phyloP scores from a whole-genome alignment of 92 coral and sea anemone species.

The Metridium senile region DNA sequence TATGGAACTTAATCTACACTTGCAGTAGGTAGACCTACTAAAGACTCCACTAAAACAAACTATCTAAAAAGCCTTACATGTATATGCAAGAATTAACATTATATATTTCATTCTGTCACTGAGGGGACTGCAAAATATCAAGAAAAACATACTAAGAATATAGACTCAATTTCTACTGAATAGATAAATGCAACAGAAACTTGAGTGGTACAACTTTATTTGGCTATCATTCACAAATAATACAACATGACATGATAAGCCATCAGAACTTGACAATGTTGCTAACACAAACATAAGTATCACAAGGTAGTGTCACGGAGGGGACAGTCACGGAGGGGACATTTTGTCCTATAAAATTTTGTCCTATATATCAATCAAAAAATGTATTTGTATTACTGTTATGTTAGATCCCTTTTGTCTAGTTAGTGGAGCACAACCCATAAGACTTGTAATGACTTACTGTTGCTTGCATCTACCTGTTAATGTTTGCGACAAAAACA shows the following conservation, averaged over 20 bases:
- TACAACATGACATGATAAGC: neutral
- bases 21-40: neutral
- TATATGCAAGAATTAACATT: neutral
- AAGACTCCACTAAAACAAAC: too few species aligned
- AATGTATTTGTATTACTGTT: too few species aligned
- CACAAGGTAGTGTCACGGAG: constrained; percentile 13
- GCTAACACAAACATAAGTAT: neutral
- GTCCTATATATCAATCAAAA: neutral
- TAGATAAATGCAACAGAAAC: neutral
- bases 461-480: too few species aligned
- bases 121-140: constrained; percentile 1
- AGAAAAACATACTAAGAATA: neutral
- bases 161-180: neutral
- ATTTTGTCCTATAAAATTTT: neutral
- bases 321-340: constrained; percentile 22
- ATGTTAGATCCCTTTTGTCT: neutral
- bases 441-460: too few species aligned
- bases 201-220: neutral
- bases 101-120: neutral
- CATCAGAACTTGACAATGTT: neutral
- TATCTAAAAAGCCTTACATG: neutral
- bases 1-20: neutral
- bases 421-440: too few species aligned
- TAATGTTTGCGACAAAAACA: too few species aligned
- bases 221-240: neutral